Evolutionary conservation across 2,113 vertebrate genomes (phyloP), one percentile per base, ranked within the genome.

Genomic region (Otocyon megalotis): DNA sequence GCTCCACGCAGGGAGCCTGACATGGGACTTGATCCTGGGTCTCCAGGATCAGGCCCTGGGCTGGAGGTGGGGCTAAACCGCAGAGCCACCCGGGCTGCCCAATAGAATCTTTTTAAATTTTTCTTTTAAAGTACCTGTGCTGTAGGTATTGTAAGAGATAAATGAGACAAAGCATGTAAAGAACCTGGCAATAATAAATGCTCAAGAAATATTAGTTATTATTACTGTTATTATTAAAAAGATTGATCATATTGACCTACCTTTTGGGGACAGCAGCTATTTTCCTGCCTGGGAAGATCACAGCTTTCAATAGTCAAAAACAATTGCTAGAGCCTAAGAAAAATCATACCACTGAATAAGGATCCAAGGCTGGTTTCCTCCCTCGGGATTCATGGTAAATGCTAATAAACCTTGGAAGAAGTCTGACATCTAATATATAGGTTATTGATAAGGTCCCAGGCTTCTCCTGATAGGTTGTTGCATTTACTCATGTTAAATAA

Each of bases 231-330:
- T 60, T 89, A 80, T 72, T 80, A 50, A 74, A 87, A 91, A 63
- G 16, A 48, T 76, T n/a, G 54, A 76, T 74, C 87, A 80, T 17
- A 77, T 16, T 91, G 28, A 56, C 24, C 11, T 6, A n/a, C 22
- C 4, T 26, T 72, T 79, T 63, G 53, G 20, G 12, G n/a, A 84
- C 12, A 92, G n/a, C 32, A 86, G 69, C 95, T 13, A 63, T 86
- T 87, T 93, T 94, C 54, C 58, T 88, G 22, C 76, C 43, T 63
- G 71, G 63, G 71, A 92, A 81, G 43, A 81, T 76, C 54, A 95
- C 48, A 94, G 65, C 35, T 93, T 93, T 96, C 54, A 81, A 74
- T 63, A 80, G 63, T 30, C 54, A 93, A 77, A 77, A 72, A 13
- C 88, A 89, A 2, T 37, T 71, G n/a, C 63, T 96, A 81, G 54